Base-by-base conservation (phyloP, 2,113 vertebrate genomes). In the Collichthys lucidus region DNA sequence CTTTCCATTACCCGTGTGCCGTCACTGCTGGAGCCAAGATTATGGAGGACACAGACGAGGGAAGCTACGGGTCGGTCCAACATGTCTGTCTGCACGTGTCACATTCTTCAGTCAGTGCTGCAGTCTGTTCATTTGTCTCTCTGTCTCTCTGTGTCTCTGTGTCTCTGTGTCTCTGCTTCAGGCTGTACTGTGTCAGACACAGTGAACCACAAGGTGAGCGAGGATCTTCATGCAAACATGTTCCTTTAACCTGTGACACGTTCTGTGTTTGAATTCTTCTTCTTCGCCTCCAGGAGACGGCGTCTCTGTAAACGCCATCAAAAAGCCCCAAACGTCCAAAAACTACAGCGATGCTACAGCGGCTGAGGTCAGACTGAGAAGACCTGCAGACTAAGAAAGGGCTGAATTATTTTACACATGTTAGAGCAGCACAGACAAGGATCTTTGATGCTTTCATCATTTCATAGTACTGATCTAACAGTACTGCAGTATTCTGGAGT, bases 1-100 rank as follows among this genome's bases (percentile, higher is more conserved):
- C 92, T 11, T 96, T 90, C 86, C 95, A 96, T 85, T 96, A 92
- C 80, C 93, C 91, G 0, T 96, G 95, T 85, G 93, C 94, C 1
- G 10, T 90, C 0, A 0, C 83, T 12, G 83, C 47, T 0, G 19
- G 50, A 3, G 94, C 92, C 0, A 1, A 4, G 4, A 0, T 1
- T 0, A 0, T 71, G 11, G 91, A 94, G 31, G 62, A 95, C n/a
- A 0, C 0, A 5, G 0, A 1, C 0, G 0, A 42, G 0, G 94
- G 84, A 11, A 49, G 0, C 5, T 96, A 74, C 60, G 64, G 0
- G 95, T 95, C 19, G 71, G 92, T 93, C 9, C 15, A 59, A 40
- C 10, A 6, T 40, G 8, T 44, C 22, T 15, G 46, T 1, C 11
- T 67, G 26, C 44, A 42, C 0, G 1, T n/a, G 4, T 49, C 24